Conservation (phyloP, 2,888 invertebrate genomes). For the Hirtodrosophila trivittata region DNA sequence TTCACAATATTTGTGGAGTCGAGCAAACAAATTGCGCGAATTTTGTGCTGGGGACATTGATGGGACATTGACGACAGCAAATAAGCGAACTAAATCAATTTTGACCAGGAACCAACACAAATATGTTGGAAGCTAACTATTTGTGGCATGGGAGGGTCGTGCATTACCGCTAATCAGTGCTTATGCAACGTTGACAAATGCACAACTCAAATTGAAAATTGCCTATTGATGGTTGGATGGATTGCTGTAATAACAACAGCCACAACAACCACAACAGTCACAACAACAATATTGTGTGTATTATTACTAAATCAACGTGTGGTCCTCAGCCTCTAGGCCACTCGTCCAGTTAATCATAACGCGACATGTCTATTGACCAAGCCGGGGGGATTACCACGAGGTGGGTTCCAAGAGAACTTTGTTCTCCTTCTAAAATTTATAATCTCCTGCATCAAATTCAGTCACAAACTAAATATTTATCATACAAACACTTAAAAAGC, state of each 20-base stretch:
- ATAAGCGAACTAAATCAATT: conserved; percentile 55
- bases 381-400: background rate
- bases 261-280: conserved; percentile 26
- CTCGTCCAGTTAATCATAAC: conserved; percentile 35
- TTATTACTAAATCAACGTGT: conserved; percentile 59
- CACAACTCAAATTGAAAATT: conserved; percentile 61
- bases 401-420: background rate
- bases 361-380: background rate
- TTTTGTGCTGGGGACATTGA: conserved; percentile 38
- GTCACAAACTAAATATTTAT: too few relatives aligned
- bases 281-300: conserved; percentile 39
- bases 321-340: conserved; percentile 18
- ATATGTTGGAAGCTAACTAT: too few relatives aligned
- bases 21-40: conserved; percentile 67
- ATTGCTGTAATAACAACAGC: conserved; percentile 24
- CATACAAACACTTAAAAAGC: too few relatives aligned
- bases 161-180: conserved; percentile 62
- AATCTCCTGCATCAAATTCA: too few relatives aligned
- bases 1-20: conserved; percentile 65
- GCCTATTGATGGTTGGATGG: conserved; percentile 61
- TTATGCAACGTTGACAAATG: conserved; percentile 24
- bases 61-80: conserved; percentile 40
- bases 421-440: too few relatives aligned
- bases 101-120: background rate
- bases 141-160: background rate